These are phyloP conservation scores for Mastigias papua DNA, from an alignment of 30 jellyfish, hydroid and myxozoan genomes.

Conservation along the genomic window DNA sequence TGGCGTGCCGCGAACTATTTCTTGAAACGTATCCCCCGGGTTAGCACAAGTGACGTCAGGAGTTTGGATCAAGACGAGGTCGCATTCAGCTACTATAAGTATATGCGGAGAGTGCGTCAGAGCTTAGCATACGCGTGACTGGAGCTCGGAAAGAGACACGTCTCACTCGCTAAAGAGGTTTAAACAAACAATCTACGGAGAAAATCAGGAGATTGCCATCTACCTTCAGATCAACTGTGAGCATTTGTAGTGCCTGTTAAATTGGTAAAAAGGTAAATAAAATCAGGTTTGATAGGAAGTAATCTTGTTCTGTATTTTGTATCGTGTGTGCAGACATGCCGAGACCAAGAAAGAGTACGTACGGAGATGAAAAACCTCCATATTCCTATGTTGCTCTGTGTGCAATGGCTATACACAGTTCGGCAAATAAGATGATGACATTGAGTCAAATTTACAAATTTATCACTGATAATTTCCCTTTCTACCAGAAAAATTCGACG, in stretches of 20 bases:
- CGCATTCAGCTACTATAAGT: slow-evolving; percentile 30
- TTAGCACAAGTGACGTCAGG: slow-evolving; percentile 7
- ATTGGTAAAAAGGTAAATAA: too few relatives aligned
- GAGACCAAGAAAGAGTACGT: slow-evolving; percentile 93
- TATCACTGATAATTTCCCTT: slow-evolving; percentile 93
- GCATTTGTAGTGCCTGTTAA: too few relatives aligned
- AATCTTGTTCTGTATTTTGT: neutral
- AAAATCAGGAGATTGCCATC: neutral
- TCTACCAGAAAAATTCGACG: slow-evolving; percentile 87
- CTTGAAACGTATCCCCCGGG: slow-evolving; percentile 42
- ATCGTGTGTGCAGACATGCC: slow-evolving; percentile 77
- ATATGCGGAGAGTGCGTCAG: slow-evolving; percentile 37
- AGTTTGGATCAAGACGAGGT: slow-evolving; percentile 45
- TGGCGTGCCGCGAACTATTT: too few relatives aligned
- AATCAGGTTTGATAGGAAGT: neutral
- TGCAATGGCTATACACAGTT: slow-evolving; percentile 98
- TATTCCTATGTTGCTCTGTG: slow-evolving; percentile 96
- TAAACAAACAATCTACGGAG: slow-evolving; percentile 38
- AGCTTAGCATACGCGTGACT: slow-evolving; percentile 61
- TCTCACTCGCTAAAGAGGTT: slow-evolving; percentile 20
- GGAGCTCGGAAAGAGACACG: slow-evolving; percentile 25
- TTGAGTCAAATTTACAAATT: slow-evolving; percentile 90
- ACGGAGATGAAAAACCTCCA: slow-evolving; percentile 97
- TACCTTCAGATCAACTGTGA: too few relatives aligned
- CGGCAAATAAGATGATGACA: slow-evolving; percentile 95